Percentiles rank a stretch among this genome's conserved stretches.
These are phyloP conservation scores for Blastobasis adustella DNA, from an alignment of 2,888 invertebrate species.

Conservation along the genomic window DNA sequence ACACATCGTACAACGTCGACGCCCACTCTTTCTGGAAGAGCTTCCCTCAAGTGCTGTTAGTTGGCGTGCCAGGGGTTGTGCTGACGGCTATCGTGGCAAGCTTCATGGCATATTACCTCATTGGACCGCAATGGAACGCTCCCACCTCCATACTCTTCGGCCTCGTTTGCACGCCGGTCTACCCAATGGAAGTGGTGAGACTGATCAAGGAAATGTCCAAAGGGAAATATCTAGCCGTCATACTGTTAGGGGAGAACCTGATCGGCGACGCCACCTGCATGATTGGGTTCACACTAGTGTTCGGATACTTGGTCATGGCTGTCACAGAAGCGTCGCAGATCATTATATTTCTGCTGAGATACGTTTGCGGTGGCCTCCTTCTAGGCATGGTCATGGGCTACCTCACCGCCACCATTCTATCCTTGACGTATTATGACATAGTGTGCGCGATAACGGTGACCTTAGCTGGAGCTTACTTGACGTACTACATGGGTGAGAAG, in stretches of 20 bases:
- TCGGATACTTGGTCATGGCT: conserved; percentile 47
- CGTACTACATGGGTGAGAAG: conserved; percentile 60
- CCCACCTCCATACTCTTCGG: conserved; percentile 51
- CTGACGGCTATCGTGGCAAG: conserved; percentile 46
- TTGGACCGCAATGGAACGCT: conserved; percentile 52
- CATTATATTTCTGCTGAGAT: conserved; percentile 44
- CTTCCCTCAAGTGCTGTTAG: conserved; percentile 51
- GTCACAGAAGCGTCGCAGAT: conserved; percentile 42
- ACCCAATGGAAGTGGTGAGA: conserved; percentile 57
- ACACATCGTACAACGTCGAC: conserved; percentile 55
- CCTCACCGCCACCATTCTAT: conserved; percentile 40
- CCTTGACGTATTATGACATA: conserved; percentile 52
- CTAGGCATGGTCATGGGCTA: conserved; percentile 56
- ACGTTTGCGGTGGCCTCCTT: conserved; percentile 50
- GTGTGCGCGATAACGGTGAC: conserved; percentile 53
- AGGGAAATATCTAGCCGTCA: conserved; percentile 56
- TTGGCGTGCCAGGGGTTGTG: conserved; percentile 48
- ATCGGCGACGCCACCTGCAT: conserved; percentile 58
- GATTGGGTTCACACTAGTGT: conserved; percentile 55
- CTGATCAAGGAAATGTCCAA: conserved; percentile 46
- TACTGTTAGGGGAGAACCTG: conserved; percentile 55
- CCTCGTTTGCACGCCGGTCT: conserved; percentile 54
- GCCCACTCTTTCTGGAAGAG: conserved; percentile 58
- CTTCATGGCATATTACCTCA: conserved; percentile 52
- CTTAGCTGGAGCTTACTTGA: conserved; percentile 48